Base-by-base conservation (phyloP, 2,888 invertebrate genomes). In the Abrostola tripartita region DNA sequence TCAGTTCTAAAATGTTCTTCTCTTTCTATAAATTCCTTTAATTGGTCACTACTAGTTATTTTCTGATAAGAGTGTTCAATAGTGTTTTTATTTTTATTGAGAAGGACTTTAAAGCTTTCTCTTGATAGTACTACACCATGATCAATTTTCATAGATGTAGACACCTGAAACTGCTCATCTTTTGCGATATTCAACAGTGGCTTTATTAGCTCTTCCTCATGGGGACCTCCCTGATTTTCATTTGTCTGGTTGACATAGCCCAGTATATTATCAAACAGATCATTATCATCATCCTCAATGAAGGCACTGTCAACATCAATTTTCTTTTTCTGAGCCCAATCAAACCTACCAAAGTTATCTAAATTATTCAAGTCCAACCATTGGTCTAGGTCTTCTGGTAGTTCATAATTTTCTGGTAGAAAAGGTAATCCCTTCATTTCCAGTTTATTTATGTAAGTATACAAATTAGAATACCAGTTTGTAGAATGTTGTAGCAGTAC, bases 361-460 rank as follows among this genome's bases (percentile, higher is more conserved):
- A 95, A 73, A 86, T 94, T 92, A 53, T 93, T 87, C 36, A 95
- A 79, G 69, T 93, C 89, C 11, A 96, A 78, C 95, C 95, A 96
- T 49, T 82, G 65, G 62, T 87, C 86, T 47, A 96, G 85, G 83
- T 95, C 84, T 52, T 66, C 47, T 42, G 96, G 95, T 40, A 96
- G 84, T 56, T 76, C 68, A 81, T 93, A 95, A 50, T 86, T 78
- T 5, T 81, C 56, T 8, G 95, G 95, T 61, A 96, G 85, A 89
- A 96, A 95, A 38, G 83, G 59, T 14, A 93, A 59, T 6, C 96
- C 96, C 71, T 94, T 90, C 1, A 76, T 56, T 78, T 92, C 84
- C 35, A 96, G 86, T 61, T 85, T 83, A 44, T 84, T 78, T 38
- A 91, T 71, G 77, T 88, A 95, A 24, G 83, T 81, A 74, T 92